Evolutionary conservation across 2,113 vertebrate genomes (phyloP).

Genomic region (Chloebia gouldiae): DNA sequence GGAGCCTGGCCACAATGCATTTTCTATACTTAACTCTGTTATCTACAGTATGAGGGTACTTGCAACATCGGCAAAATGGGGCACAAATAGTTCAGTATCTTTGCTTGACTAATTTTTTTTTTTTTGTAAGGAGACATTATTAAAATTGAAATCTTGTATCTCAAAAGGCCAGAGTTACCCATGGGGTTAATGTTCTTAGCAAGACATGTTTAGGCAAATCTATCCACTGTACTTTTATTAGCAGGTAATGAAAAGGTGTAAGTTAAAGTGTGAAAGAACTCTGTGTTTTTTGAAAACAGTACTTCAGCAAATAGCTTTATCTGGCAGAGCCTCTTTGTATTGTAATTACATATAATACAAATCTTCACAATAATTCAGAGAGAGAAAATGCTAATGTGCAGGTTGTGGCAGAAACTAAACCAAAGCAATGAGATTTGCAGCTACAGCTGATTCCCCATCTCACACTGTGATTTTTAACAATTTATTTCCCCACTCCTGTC

Average conservation of each 20-base stretch:
- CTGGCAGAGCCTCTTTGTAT: slow-evolving; percentile 61
- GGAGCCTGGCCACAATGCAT: slow-evolving; percentile 74
- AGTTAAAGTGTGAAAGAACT: slow-evolving; percentile 72
- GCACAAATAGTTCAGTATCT: background rate
- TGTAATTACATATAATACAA: slow-evolving; percentile 64
- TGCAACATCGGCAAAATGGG: slow-evolving; percentile 55
- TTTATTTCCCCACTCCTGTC: slow-evolving; percentile 39
- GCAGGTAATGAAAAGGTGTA: slow-evolving; percentile 73
- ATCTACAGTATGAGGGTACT: slow-evolving; percentile 60
- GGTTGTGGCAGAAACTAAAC: slow-evolving; percentile 53
- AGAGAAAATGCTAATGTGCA: slow-evolving; percentile 35
- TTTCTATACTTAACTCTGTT: slow-evolving; percentile 84
- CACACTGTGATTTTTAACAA: slow-evolving; percentile 37
- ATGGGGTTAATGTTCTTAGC: slow-evolving; percentile 54
- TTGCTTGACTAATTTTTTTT: background rate
- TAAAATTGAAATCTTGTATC: slow-evolving; percentile 43
- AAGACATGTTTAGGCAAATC: slow-evolving; percentile 69
- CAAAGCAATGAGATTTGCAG: slow-evolving; percentile 43
- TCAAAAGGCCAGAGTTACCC: slow-evolving; percentile 37
- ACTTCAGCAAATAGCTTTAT: slow-evolving; percentile 64
- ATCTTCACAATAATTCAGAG: slow-evolving; percentile 58
- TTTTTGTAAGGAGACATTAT: background rate
- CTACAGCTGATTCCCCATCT: slow-evolving; percentile 42
- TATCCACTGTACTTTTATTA: slow-evolving; percentile 67
- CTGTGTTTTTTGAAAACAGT: slow-evolving; percentile 66